Evolutionary conservation across 2,888 invertebrate species (phyloP).

Genomic region (Scaptomyza tumidula): DNA sequence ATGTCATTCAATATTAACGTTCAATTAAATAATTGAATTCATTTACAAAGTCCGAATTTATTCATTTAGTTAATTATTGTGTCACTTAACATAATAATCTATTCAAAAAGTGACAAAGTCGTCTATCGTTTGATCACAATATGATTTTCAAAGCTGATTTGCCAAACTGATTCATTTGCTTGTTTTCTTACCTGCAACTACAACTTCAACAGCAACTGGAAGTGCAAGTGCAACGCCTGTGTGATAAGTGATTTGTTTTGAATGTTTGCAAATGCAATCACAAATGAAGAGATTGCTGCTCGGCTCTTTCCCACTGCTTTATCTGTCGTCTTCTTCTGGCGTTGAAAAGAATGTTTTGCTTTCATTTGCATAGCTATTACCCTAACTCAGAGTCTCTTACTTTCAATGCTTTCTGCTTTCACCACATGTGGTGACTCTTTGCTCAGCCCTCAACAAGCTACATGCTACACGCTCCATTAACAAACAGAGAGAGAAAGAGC

Average conservation of each 20-base stretch:
- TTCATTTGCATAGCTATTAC: constrained; percentile 38
- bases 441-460: constrained; percentile 7
- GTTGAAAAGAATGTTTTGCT: constrained; percentile 18
- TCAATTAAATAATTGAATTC: too few relatives aligned
- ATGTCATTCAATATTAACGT: too few relatives aligned
- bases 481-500: background rate
- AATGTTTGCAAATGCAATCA: constrained; percentile 1
- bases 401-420: constrained; percentile 6
- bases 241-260: constrained; percentile 1
- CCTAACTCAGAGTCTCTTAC: constrained; percentile 11
- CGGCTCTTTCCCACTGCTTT: background rate
- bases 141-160: background rate
- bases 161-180: background rate
- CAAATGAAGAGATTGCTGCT: background rate
- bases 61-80: too few relatives aligned
- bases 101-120: too few relatives aligned
- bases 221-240: too few relatives aligned
- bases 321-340: background rate
- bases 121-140: background rate
- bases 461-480: constrained; percentile 15
- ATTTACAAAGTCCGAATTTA: too few relatives aligned
- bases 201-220: background rate
- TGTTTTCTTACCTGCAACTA: background rate
- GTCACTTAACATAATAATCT: too few relatives aligned
- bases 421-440: constrained; percentile 11